Conservation (phyloP, 1,140 invertebrate species). For the Drosophila novamexicana region DNA sequence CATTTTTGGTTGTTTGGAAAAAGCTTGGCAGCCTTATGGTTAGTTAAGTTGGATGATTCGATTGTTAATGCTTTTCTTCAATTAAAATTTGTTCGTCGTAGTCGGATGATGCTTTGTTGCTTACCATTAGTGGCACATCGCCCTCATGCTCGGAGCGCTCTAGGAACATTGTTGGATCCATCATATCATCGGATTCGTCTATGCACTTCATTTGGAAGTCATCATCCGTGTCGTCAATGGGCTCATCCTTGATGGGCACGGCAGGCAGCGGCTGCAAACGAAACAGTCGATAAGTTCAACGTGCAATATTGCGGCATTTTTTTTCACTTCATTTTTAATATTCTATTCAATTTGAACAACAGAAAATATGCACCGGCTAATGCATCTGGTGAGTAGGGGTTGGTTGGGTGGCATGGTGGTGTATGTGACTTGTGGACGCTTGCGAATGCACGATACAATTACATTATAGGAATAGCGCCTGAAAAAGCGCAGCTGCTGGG, state of each 20-base stretch:
- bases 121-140: conserved; percentile 73
- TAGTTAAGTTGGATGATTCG: too few relatives aligned
- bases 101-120: not conserved
- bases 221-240: conserved; percentile 77
- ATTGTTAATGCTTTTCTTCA: not conserved
- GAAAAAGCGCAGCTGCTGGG: conserved; percentile 82
- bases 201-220: conserved; percentile 75
- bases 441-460: conserved; percentile 84
- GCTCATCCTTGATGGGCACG: conserved; percentile 82
- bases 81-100: too few relatives aligned
- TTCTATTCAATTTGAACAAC: conserved; percentile 13
- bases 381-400: not conserved
- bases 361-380: conserved; percentile 22
- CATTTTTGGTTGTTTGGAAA: not conserved
- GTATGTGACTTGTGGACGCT: conserved; percentile 52
- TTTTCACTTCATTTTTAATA: not conserved
- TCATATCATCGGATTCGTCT: conserved; percentile 82
- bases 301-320: not conserved
- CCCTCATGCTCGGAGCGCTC: conserved; percentile 78
- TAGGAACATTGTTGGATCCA: conserved; percentile 82
- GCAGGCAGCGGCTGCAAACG: conserved; percentile 74
- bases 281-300: conserved; percentile 18
- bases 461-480: conserved; percentile 84
- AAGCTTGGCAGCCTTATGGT: too few relatives aligned
- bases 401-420: conserved; percentile 1